Evolutionary conservation across 2,888 invertebrate species (phyloP), one percentile per base, ranked within the genome.

Genomic region (Drymonia ruficornis): DNA sequence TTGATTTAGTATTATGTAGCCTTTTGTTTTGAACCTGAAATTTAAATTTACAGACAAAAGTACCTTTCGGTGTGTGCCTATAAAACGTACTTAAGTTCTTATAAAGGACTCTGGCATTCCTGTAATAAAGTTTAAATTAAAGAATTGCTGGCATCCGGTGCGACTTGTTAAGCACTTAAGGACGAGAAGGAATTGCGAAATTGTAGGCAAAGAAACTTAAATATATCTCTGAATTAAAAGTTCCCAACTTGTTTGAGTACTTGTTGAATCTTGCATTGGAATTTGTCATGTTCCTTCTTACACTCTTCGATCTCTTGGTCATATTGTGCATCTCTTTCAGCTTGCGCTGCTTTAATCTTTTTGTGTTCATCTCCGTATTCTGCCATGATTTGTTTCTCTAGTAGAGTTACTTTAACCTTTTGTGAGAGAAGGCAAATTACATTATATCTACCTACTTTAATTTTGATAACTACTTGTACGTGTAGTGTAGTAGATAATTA

Each of bases 211-310:
- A 13, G 3, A 11, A n/a, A 5, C n/a, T 0, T 36, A 36, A 36
- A 4, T 36, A n/a, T n/a, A n/a, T 13, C n/a, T 6, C n/a, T 12
- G 23, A 23, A 7, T 31, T 2, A 11, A 31, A 31, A 31, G 12
- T 31, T 45, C 31, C 47, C 55, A 60, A 85, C 85, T 67, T 74
- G 61, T 53, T 72, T 57, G 23, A 74, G 50, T 1, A 79, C 63
- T 23, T 58, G 43, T 52, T 72, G 66, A 28, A 76, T 71, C 59
- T 71, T 80, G 16, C 61, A 62, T 36, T 71, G 63, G 6, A 74
- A 53, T 49, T 56, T 67, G 0, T 81, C 80, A 46, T 81, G 72
- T 38, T 80, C 69, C 31, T 71, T 68, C 16, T 61, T 66, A 61
- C 78, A 74, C 18, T 67, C 49, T 53, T 75, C 65, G 9, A 64